Evolutionary conservation across 2,888 invertebrate species (phyloP), one percentile per base, ranked within the genome.

Genomic region (Sceliomorpha sp.): DNA sequence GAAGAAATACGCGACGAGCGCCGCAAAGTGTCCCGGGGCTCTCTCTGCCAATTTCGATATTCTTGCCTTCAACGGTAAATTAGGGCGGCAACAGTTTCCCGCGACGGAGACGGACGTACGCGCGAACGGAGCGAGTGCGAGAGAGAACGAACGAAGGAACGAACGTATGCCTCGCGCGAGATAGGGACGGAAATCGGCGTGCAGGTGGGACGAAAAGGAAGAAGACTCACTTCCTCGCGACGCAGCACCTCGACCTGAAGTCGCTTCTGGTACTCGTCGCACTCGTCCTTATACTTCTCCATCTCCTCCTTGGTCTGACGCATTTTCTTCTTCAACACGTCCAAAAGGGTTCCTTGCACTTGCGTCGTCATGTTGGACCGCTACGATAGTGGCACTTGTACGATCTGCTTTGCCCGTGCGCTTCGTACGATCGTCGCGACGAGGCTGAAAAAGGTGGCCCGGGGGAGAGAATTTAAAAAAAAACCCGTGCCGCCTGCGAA

Each of bases 321-420:
- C 98, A 99, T 99, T 94, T 99, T 99, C 93, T 98, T 98, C 93
- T 99, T 99, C 87, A 99, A 93, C 88, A 98, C 97, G 91, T 98
- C 98, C 89, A 99, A 91, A 84, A 98, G 94, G 87, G 96, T 95
- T 88, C 96, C 96, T 91, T 97, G 96, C 91, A 95, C 93, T 90
- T 94, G 95, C 89, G 95, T 93, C 91, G 95, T 94, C 95, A 95
- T 96, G 91, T 89, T 84, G 72, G 14, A n/a, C n/a, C n/a, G n/a
- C n/a, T n/a, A n/a, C n/a, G 42, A 9, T 45, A 31, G 3, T 31
- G 7, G 2, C 13, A 4, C 15, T 9, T 45, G 7, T 45, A 9
- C 12, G 34, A 31, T 32, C 64, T 27, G 13, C 31, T 17, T 1
- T 3, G 7, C 17, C 24, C 27, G 7, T 15, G 31, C 20, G 27